Percentiles rank a stretch among this genome's conserved stretches.
Conservation (phyloP, 2,888 invertebrate species). For the Cosmia trapezina region DNA sequence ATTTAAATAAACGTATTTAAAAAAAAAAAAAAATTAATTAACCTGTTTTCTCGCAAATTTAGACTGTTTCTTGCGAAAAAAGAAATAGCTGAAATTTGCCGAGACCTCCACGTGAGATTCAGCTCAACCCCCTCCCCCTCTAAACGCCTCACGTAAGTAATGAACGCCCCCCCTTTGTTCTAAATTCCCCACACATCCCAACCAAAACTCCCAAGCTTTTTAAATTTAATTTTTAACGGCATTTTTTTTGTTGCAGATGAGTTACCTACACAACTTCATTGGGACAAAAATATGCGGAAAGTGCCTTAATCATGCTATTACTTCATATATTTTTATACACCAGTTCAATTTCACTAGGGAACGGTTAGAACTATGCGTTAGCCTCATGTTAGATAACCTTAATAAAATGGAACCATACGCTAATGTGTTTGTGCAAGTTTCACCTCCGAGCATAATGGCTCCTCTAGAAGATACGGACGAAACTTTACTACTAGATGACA, state of each 20-base stretch:
- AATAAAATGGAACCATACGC: constrained; percentile 65
- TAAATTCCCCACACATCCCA: constrained; percentile 7
- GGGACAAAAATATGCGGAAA: constrained; percentile 85
- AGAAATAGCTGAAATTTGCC: too few relatives aligned
- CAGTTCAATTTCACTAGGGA: constrained; percentile 76
- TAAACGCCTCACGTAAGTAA: too few relatives aligned
- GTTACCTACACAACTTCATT: constrained; percentile 73
- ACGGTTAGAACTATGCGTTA: constrained; percentile 79
- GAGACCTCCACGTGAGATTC: too few relatives aligned
- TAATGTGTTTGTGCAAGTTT: constrained; percentile 82
- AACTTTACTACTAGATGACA: constrained; percentile 62
- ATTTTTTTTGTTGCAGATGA: constrained; percentile 84
- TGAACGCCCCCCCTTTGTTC: not conserved
- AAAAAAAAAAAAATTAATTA: too few relatives aligned
- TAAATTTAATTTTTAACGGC: constrained; percentile 36
- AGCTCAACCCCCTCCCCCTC: too few relatives aligned
- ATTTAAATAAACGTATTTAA: too few relatives aligned
- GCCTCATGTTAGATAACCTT: constrained; percentile 76
- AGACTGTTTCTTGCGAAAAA: too few relatives aligned
- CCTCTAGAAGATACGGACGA: constrained; percentile 70
- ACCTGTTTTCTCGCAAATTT: too few relatives aligned
- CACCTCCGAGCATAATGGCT: constrained; percentile 77
- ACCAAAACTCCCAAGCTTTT: not conserved
- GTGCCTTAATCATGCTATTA: constrained; percentile 81
- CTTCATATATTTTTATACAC: constrained; percentile 79